phyloP scores from a whole-genome alignment of 1,140 invertebrate genomes.

The Drosophila truncata region DNA sequence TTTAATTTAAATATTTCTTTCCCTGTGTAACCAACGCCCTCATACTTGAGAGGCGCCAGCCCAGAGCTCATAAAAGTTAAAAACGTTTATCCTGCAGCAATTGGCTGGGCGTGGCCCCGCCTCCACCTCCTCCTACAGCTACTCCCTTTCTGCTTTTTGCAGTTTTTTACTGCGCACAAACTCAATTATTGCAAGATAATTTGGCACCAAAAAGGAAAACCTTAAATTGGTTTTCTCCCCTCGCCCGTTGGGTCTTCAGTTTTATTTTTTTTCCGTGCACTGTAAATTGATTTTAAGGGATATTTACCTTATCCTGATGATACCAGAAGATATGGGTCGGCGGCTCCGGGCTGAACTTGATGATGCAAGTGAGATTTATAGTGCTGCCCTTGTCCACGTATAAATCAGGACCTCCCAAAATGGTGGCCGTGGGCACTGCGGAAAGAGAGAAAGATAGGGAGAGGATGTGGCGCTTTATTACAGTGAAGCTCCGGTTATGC shows the following conservation, averaged over 20 bases:
- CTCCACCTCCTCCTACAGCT: neutral
- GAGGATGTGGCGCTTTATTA: constrained; percentile 14
- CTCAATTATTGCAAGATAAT: constrained; percentile 82
- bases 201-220: constrained; percentile 61
- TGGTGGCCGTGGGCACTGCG: constrained; percentile 94
- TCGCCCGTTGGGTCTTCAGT: neutral
- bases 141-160: constrained; percentile 17
- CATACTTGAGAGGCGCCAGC: constrained; percentile 24
- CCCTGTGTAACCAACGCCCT: neutral
- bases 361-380: constrained; percentile 96
- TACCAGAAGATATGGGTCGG: constrained; percentile 97
- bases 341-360: constrained; percentile 94
- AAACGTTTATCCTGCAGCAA: constrained; percentile 79
- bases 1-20: neutral
- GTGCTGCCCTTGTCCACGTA: constrained; percentile 95
- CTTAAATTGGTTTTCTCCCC: constrained; percentile 58
- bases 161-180: constrained; percentile 64
- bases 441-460: constrained; percentile 4
- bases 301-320: constrained; percentile 93
- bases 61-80: constrained; percentile 75
- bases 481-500: constrained; percentile 3
- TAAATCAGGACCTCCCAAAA: constrained; percentile 94
- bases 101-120: constrained; percentile 63
- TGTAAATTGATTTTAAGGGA: constrained; percentile 59
- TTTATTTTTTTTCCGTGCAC: constrained; percentile 4